phyloP scores from a whole-genome alignment of 2,797 vertebrate genomes.

The Craterocephalus amniculus region DNA sequence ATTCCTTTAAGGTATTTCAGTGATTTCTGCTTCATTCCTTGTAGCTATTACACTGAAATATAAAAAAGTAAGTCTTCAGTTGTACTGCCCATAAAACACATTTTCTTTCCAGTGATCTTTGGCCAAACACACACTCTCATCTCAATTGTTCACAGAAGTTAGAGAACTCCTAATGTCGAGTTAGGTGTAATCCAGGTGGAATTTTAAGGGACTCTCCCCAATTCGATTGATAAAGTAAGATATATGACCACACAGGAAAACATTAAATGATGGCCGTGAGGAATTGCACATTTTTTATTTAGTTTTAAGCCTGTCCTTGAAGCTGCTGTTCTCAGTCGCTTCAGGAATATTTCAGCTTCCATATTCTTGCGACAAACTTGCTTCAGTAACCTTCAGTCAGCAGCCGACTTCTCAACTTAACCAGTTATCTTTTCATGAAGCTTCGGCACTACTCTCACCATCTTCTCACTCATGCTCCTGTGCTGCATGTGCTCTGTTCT shows the following conservation, averaged over 20 bases:
- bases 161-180: not conserved
- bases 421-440: conserved; percentile 49
- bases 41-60: no score
- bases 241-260: not conserved
- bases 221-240: conserved; percentile 6
- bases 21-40: no score
- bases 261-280: not conserved
- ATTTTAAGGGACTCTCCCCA: not conserved
- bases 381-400: conserved; percentile 44
- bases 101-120: not conserved
- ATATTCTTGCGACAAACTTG: conserved; percentile 43
- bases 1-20: not conserved
- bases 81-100: not conserved
- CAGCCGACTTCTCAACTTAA: conserved; percentile 44
- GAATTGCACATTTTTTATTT: not conserved
- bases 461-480: conserved; percentile 13
- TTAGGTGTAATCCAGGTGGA: not conserved
- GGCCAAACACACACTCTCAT: not conserved
- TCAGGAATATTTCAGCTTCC: conserved; percentile 38
- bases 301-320: conserved; percentile 1
- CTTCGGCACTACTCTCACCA: conserved; percentile 10
- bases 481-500: conserved; percentile 14
- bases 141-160: not conserved
- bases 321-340: conserved; percentile 22
- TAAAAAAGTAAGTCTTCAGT: not conserved